A percentile compares a stretch with the other conserved stretches of the same genome.
These are phyloP conservation scores for Phaenicophaeus curvirostris DNA, from an alignment of 2,797 vertebrate genomes.

Conservation along the genomic window DNA sequence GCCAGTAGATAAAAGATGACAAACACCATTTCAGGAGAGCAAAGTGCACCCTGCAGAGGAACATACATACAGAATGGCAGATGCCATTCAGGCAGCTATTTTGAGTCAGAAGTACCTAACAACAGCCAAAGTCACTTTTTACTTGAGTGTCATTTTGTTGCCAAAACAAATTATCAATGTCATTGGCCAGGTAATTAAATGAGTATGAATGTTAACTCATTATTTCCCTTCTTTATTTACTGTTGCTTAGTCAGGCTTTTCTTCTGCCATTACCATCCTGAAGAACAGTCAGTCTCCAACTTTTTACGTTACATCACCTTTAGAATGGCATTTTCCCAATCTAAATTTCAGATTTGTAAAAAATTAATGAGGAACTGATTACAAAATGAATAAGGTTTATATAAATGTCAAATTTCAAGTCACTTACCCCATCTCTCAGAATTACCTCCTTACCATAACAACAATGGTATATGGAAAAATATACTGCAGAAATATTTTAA, in stretches of 20 bases:
- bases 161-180: not conserved
- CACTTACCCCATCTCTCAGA: not conserved
- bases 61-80: rapidly evolving
- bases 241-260: not conserved
- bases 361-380: not conserved
- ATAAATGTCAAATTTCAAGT: not conserved
- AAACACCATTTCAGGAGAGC: not conserved
- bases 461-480: not conserved
- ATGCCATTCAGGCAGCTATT: not conserved
- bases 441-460: not conserved
- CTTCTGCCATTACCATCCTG: not conserved
- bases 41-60: rapidly evolving
- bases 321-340: not conserved
- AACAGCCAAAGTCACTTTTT: not conserved
- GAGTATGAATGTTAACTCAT: not conserved
- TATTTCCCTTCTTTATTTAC: not conserved
- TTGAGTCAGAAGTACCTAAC: not conserved
- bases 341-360: not conserved
- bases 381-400: not conserved
- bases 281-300: not conserved
- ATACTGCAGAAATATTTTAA: not conserved
- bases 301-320: not conserved
- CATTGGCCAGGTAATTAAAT: not conserved
- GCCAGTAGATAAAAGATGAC: not conserved
- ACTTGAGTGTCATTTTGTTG: not conserved